A percentile compares a stretch with the other conserved stretches of the same genome.
Conservation (phyloP, 2,888 invertebrate genomes). For the Agriopis leucophaearia region DNA sequence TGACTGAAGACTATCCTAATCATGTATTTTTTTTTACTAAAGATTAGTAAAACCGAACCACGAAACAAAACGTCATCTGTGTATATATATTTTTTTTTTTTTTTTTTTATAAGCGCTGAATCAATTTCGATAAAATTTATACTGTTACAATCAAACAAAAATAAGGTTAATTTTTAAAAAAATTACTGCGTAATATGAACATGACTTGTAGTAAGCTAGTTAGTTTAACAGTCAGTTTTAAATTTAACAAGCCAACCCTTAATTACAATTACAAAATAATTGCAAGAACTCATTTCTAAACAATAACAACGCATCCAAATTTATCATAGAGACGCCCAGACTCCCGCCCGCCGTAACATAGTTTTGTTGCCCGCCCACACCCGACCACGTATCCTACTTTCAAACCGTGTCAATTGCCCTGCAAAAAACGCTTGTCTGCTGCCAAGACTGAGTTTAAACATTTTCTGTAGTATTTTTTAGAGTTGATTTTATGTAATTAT, state of each 20-base stretch:
- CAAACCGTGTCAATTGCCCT: constrained; percentile 79
- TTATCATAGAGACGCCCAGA: constrained; percentile 29
- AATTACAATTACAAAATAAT: not conserved
- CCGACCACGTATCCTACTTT: constrained; percentile 72
- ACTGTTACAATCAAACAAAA: no score
- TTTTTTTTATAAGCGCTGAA: no score
- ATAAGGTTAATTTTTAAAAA: no score
- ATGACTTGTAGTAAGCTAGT: no score
- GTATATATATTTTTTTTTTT: no score
- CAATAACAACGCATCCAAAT: constrained; percentile 20
- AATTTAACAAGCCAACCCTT: not conserved
- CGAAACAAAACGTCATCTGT: no score
- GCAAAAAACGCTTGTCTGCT: constrained; percentile 67
- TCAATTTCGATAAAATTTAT: no score
- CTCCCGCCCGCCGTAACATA: constrained; percentile 36
- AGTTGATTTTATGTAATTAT: constrained; percentile 39
- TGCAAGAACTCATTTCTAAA: not conserved
- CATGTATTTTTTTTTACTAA: no score
- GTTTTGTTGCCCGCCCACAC: constrained; percentile 67
- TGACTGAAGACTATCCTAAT: no score
- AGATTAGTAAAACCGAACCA: no score
- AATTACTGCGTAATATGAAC: no score
- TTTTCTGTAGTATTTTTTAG: constrained; percentile 48
- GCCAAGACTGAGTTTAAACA: constrained; percentile 66
- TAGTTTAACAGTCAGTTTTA: no score